These are phyloP conservation scores for Cyanistes caeruleus DNA, from an alignment of 2,113 vertebrate species.

Conservation along the genomic window DNA sequence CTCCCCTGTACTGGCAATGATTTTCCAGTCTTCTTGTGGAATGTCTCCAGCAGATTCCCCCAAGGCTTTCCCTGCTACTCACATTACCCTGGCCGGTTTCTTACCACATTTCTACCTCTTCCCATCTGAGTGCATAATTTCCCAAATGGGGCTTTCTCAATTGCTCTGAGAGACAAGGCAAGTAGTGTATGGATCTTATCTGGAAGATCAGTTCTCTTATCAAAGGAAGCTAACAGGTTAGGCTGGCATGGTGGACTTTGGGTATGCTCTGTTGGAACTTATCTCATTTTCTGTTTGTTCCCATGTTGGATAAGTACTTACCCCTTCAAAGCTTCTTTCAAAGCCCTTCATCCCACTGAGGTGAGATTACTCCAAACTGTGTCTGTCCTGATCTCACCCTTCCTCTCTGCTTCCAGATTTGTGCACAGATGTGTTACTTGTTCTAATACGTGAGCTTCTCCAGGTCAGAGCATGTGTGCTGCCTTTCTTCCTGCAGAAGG, in stretches of 20 bases:
- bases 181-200: not conserved
- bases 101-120: not conserved
- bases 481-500: not conserved
- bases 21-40: not conserved
- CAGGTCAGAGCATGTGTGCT: not conserved
- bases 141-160: not conserved
- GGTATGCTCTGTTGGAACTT: not conserved
- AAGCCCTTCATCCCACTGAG: not conserved
- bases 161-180: not conserved
- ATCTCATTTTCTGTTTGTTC: slow-evolving; percentile 25
- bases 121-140: not conserved
- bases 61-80: not conserved
- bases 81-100: not conserved
- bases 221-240: slow-evolving; percentile 34
- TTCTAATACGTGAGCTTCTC: not conserved
- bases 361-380: slow-evolving; percentile 4
- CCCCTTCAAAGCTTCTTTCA: slow-evolving; percentile 32
- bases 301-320: not conserved
- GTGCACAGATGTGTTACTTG: not conserved
- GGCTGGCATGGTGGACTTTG: not conserved
- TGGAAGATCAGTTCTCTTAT: not conserved
- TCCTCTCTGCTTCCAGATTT: not conserved
- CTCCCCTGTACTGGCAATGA: not conserved
- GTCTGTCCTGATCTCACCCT: slow-evolving; percentile 4
- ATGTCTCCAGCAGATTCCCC: not conserved